Base-by-base conservation (phyloP, 2,888 invertebrate species). In the Tenthredo scrophulariae region DNA sequence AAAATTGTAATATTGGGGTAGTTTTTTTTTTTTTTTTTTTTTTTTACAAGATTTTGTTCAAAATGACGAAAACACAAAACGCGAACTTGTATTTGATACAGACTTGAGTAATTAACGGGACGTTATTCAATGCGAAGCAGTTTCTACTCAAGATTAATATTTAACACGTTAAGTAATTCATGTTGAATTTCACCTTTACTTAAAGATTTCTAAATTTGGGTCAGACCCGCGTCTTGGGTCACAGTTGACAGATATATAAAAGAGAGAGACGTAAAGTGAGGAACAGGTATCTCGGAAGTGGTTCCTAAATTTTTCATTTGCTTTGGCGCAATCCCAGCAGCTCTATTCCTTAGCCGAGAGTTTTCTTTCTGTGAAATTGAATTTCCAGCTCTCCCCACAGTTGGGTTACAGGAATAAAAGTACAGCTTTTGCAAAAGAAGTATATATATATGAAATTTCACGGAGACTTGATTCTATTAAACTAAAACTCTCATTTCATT, bases 271-370 rank as follows among this genome's bases (percentile, higher is more conserved):
- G 22, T 40, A 13, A 40, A 43, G 74, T 22, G 74, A 74, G 43
- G 43, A 74, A 74, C 74, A 67, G 74, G 74, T 40, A 74, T 74
- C 22, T 43, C 29, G 74, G 40, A 74, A 74, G 43, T 74, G 74
- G 40, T 43, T 74, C 22, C 74, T 74, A 74, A 74, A 74, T 74
- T 74, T 74, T 40, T 43, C 74, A 43, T 74, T 43, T 74, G 7
- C 43, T 40, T 43, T 74, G n/a, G 9, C 74, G n/a, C 74, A 74
- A 43, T 74, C 43, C 43, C 74, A 43, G 74, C 40, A 43, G 43
- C 43, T 43, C 43, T 74, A 43, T 74, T 40, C 13, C 43, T 43
- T 13, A 40, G 43, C 74, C 43, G 18, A 43, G 26, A 43, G 43
- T 43, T 74, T 43, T 40, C 43, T 43, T n/a, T 43, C 43, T 43